Evolutionary conservation across 2,888 invertebrate species (phyloP).

Genomic region (Harmothoe impar): DNA sequence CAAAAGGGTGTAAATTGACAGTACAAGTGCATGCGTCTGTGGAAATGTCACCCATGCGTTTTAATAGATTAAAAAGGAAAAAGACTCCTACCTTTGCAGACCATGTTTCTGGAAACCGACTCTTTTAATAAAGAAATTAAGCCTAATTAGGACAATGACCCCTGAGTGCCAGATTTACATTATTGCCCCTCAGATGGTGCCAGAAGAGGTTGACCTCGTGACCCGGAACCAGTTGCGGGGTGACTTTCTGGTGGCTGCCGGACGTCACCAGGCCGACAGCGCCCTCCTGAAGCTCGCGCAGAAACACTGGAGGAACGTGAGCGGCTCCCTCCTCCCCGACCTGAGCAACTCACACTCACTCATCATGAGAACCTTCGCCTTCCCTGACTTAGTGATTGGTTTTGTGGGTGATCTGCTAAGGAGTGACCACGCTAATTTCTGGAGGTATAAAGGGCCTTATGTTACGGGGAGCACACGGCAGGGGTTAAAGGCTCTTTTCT

Average conservation of each 20-base stretch:
- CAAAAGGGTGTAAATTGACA: too few species aligned
- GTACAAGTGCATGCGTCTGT: background rate
- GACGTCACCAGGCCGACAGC: background rate
- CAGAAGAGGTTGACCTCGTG: background rate
- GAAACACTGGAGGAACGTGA: background rate
- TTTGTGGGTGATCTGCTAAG: background rate
- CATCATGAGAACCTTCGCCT: background rate
- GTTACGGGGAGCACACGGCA: background rate
- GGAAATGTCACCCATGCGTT: background rate
- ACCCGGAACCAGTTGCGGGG: background rate
- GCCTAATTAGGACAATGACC: background rate
- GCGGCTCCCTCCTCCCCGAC: background rate
- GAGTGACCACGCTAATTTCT: background rate
- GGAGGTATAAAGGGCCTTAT: background rate
- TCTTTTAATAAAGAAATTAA: background rate
- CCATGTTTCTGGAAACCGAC: background rate
- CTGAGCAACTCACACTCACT: background rate
- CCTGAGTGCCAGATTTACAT: too few species aligned
- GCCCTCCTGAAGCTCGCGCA: background rate
- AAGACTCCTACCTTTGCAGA: background rate
- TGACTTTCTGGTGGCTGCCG: background rate
- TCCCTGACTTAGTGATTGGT: background rate
- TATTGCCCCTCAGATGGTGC: background rate
- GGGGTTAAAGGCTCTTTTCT: background rate
- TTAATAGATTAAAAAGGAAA: background rate